Evolutionary conservation across 1,140 invertebrate genomes (phyloP), one percentile per base, ranked within the genome.

Genomic region (Sarcophaga peregrina): DNA sequence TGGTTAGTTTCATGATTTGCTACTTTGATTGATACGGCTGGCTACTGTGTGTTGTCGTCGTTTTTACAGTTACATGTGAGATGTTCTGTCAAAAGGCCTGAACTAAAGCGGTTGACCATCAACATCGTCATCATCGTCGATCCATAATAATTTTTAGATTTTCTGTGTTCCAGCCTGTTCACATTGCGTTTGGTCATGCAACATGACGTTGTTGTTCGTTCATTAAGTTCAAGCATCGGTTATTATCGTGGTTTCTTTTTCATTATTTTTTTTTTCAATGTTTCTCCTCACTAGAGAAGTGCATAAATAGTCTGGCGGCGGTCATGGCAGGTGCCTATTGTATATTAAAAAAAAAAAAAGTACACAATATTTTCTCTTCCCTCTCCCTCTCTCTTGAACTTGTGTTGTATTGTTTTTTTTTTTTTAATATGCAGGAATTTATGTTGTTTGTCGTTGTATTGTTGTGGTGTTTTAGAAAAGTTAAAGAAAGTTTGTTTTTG

Each of bases 251-350:
- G 62, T 72, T 20, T 72, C 6, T 37, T 37, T 37, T 37, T 37
- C 25, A 37, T 4, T 37, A n/a, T 37, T 37, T 37, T 37, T 37
- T 37, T 37, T 37, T 4, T 37, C 25, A 37, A 37, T 37, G 25
- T 58, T 58, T 58, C 13, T 58, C 11, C n/a, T 58, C 54, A 58
- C 13, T 58, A n/a, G 11, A 76, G 45, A 76, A 76, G 45, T 76
- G 74, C 74, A 58, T 68, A 68, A 68, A 68, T 68, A 68, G 62
- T 68, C 62, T 50, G 20, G 75, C 50, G 75, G 75, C 50, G 75
- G 75, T 78, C 75, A 78, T 78, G 75, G 48, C 75, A 78, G 75
- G 75, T 78, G 75, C 75, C 47, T 50, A 6, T 78, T 78, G 75
- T 78, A 78, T 25, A 78, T 52, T 68, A 58, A 58, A n/a, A n/a